Evolutionary conservation across 2,888 invertebrate species (phyloP), one percentile per base, ranked within the genome.

Genomic region (Drosophila leonis): DNA sequence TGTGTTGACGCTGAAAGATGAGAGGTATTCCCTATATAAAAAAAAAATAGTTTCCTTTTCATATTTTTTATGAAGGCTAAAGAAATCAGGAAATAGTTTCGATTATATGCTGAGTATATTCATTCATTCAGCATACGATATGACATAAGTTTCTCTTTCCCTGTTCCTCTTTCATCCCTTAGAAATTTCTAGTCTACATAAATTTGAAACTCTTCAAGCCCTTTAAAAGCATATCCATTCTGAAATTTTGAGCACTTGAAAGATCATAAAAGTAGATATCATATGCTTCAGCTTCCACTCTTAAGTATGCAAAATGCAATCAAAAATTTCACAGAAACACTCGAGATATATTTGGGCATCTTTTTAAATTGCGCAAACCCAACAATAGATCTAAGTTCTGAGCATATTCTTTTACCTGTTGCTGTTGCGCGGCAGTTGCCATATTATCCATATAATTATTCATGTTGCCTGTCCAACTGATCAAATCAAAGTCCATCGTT

Each of bases 401-500:
- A 24, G 18, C 24, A 20, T 42, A 13, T 12, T 56, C 0, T 4
- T 3, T 79, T 80, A 80, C 80, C 78, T 78, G 61, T 15, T 71
- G 64, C 44, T 65, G 54, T 8, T 39, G 60, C 15, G 52, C 52
- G 20, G 67, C 41, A 46, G 31, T 24, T 20, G 66, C 35, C 4
- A 71, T 48, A 29, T 59, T 74, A 74, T 88, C 83, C 69, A 75
- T 75, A 15, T 44, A 62, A 13, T 46, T 62, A 18, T 42, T 49
- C 9, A 7, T 35, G 12, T n/a, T 39, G 48, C 39, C 54, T n/a
- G 79, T 18, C 90, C 87, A 88, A 27, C 70, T 75, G 44, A 82
- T 82, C 60, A 84, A 51, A 69, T 88, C 88, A 35, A 90, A 82
- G 60, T 91, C 91, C 82, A 91, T 90, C 0, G 83, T 83, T 44